A percentile compares a stretch with the other conserved stretches of the same genome.
Evolutionary conservation across 2,113 vertebrate species (phyloP).

Genomic region (Ramphastos sulfuratus): DNA sequence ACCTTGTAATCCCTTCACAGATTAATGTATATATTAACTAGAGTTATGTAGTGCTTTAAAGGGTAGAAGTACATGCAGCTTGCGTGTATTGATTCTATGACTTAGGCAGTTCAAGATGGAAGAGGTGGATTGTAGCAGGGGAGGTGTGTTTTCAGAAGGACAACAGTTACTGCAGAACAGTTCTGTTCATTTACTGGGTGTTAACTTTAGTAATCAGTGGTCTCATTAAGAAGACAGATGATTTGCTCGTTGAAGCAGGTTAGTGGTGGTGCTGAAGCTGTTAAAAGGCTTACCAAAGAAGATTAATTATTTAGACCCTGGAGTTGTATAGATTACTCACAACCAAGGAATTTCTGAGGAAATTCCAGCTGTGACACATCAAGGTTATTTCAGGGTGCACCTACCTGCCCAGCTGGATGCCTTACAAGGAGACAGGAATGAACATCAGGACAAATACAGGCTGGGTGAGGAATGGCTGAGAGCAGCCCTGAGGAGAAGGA

Average conservation of each 20-base stretch:
- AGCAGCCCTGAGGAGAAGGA: too few relatives aligned
- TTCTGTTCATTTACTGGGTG: constrained; percentile 23
- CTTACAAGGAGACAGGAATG: not conserved
- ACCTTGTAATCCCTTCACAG: not conserved
- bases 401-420: not conserved
- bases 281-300: constrained; percentile 34
- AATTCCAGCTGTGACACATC: constrained; percentile 33
- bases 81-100: not conserved
- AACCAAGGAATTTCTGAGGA: constrained; percentile 1
- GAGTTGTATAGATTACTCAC: not conserved
- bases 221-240: constrained; percentile 45
- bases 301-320: not conserved
- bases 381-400: constrained; percentile 30
- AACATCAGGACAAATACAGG: not conserved
- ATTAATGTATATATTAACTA: not conserved
- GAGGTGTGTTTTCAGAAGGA: not conserved
- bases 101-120: not conserved
- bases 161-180: not conserved
- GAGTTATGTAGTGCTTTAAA: not conserved
- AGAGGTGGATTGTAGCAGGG: not conserved
- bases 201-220: not conserved
- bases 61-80: not conserved
- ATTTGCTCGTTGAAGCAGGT: constrained; percentile 35
- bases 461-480: too few relatives aligned
- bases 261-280: constrained; percentile 1